Evolutionary conservation across 2,888 invertebrate species (phyloP).

Genomic region (Drosophila atroscutellata): DNA sequence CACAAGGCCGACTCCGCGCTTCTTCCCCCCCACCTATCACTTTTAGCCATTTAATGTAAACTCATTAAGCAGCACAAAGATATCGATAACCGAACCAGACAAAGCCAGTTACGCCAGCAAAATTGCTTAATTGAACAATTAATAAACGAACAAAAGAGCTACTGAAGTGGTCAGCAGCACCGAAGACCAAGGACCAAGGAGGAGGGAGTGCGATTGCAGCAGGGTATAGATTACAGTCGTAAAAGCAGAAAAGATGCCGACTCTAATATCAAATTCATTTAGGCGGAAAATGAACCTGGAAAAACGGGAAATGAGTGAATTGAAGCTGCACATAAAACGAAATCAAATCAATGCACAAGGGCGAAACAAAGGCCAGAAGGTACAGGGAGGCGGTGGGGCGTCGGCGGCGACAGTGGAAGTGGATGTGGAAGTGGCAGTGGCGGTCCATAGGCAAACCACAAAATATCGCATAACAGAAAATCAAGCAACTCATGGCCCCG

Average conservation of each 20-base stretch:
- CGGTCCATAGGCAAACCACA: slow-evolving; percentile 27
- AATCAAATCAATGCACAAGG: slow-evolving; percentile 22
- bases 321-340: slow-evolving; percentile 18
- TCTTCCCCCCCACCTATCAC: neutral
- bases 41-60: slow-evolving; percentile 49
- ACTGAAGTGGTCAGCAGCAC: slow-evolving; percentile 45
- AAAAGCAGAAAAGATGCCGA: slow-evolving; percentile 36
- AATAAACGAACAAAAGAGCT: slow-evolving; percentile 65
- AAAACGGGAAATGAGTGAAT: slow-evolving; percentile 24
- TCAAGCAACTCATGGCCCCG: slow-evolving; percentile 71
- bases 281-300: slow-evolving; percentile 64
- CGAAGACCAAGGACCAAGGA: slow-evolving; percentile 12
- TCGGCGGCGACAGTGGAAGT: neutral
- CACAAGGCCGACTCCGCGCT: too few species aligned
- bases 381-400: slow-evolving; percentile 11
- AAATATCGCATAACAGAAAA: slow-evolving; percentile 76
- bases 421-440: neutral
- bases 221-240: slow-evolving; percentile 61
- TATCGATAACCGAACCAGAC: slow-evolving; percentile 54
- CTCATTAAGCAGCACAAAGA: slow-evolving; percentile 40
- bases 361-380: slow-evolving; percentile 10
- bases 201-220: neutral
- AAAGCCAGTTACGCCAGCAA: slow-evolving; percentile 45
- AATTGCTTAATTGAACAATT: slow-evolving; percentile 81
- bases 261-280: slow-evolving; percentile 73